These are phyloP conservation scores for Mechanitis messenoides DNA, from an alignment of 2,888 invertebrate species.

Conservation along the genomic window DNA sequence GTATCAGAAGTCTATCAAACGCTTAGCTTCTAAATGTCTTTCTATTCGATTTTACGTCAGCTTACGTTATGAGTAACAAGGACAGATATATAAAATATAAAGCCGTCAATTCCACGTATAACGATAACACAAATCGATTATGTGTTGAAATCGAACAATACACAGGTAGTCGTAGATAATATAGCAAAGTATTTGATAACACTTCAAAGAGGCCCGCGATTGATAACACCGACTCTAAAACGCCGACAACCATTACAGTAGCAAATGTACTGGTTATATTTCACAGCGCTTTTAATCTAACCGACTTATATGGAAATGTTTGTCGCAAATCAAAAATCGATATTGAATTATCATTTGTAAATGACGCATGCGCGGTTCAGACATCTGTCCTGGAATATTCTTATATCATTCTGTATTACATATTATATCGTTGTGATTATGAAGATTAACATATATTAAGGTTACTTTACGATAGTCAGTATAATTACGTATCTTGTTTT, in stretches of 20 bases:
- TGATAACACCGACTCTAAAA: conserved; percentile 53
- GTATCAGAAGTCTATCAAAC: no score
- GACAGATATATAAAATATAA: neutral
- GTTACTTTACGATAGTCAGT: no score
- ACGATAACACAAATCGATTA: conserved; percentile 33
- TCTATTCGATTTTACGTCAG: no score
- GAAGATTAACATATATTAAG: no score
- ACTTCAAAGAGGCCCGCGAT: conserved; percentile 51
- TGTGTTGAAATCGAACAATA: conserved; percentile 49
- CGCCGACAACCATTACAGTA: conserved; percentile 54
- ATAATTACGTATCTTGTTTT: no score
- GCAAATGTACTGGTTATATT: conserved; percentile 49
- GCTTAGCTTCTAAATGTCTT: no score
- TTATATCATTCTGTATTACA: neutral
- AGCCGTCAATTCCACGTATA: conserved; percentile 16
- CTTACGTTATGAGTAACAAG: no score
- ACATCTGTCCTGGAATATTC: conserved; percentile 1
- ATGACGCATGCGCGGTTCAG: neutral
- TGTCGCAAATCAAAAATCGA: conserved; percentile 26
- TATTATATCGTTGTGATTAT: neutral
- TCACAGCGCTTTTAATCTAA: conserved; percentile 53
- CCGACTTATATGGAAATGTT: conserved; percentile 35
- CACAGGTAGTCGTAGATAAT: conserved; percentile 59
- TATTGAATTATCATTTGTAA: conserved; percentile 18
- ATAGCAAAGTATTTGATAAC: conserved; percentile 55